Percentiles rank a stretch among this genome's conserved stretches.
Evolutionary conservation across 2,888 invertebrate genomes (phyloP).

Genomic region (Macrophya alboannulata): DNA sequence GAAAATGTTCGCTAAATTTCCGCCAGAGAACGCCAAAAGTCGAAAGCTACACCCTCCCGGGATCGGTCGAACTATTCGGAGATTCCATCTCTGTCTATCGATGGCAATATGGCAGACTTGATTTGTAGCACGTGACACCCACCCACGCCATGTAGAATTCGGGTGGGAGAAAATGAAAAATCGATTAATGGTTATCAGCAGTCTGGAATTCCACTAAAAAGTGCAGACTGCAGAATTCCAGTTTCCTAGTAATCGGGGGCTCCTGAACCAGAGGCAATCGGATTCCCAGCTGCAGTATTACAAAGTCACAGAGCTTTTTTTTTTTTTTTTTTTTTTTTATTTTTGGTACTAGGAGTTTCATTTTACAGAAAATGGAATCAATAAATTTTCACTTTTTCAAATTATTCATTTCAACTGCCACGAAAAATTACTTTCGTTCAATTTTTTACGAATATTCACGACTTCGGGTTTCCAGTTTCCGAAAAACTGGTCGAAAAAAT

Average conservation of each 20-base stretch:
- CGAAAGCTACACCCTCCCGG: constrained; percentile 40
- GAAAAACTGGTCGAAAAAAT: no score
- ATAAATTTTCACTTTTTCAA: no score
- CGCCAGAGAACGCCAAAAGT: constrained; percentile 72
- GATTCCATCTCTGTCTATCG: constrained; percentile 31
- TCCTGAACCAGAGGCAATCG: neutral
- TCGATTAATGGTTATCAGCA: constrained; percentile 47
- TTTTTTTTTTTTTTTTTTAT: neutral
- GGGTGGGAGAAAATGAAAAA: constrained; percentile 2
- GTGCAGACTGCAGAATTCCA: neutral
- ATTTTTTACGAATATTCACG: neutral
- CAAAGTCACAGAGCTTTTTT: neutral
- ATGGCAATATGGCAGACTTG: constrained; percentile 46
- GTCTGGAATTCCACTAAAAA: constrained; percentile 36
- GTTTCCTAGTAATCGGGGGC: neutral
- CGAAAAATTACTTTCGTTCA: neutral
- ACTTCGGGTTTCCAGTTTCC: no score
- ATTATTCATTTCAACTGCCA: no score
- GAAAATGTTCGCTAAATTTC: constrained; percentile 63
- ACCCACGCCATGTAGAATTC: constrained; percentile 32
- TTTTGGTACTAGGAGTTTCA: neutral
- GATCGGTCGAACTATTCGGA: constrained; percentile 30
- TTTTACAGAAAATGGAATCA: neutral
- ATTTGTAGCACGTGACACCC: constrained; percentile 48
- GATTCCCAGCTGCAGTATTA: neutral